These are phyloP conservation scores for Murina feae DNA, from an alignment of 2,113 vertebrate species.

Conservation along the genomic window DNA sequence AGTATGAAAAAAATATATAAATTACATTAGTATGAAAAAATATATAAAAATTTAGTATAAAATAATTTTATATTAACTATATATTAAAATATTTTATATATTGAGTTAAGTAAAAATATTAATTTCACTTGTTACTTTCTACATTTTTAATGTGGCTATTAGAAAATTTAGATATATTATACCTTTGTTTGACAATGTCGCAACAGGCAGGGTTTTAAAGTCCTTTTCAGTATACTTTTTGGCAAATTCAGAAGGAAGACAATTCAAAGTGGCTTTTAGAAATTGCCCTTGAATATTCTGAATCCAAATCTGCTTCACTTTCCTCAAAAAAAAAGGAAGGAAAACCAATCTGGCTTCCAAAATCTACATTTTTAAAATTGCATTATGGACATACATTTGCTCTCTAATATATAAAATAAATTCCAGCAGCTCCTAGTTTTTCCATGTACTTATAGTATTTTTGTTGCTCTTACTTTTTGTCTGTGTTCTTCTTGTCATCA, in stretches of 20 bases:
- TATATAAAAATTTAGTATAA: neutral
- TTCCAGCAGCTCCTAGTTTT: conserved; percentile 5
- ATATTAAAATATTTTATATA: conserved; percentile 2
- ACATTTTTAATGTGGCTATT: neutral
- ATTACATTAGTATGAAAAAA: neutral
- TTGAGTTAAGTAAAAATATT: conserved; percentile 15
- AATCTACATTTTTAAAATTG: conserved; percentile 41
- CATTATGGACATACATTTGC: neutral
- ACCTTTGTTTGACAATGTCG: neutral
- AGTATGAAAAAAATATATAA: neutral
- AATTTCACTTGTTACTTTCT: neutral
- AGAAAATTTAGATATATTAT: neutral
- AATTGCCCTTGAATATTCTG: conserved; percentile 15
- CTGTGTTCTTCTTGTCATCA: conserved; percentile 46
- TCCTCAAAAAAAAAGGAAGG: neutral
- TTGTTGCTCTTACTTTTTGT: conserved; percentile 34
- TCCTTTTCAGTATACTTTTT: neutral
- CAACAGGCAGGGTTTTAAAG: neutral
- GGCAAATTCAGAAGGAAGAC: neutral
- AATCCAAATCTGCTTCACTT: conserved; percentile 29
- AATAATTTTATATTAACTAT: neutral
- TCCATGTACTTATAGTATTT: conserved; percentile 30
- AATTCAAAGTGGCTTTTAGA: conserved; percentile 39
- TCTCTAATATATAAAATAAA: conserved; percentile 32
- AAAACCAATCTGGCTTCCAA: conserved; percentile 18